Evolutionary conservation across 2,888 invertebrate species (phyloP).

Genomic region (Choristoneura rosaceana): DNA sequence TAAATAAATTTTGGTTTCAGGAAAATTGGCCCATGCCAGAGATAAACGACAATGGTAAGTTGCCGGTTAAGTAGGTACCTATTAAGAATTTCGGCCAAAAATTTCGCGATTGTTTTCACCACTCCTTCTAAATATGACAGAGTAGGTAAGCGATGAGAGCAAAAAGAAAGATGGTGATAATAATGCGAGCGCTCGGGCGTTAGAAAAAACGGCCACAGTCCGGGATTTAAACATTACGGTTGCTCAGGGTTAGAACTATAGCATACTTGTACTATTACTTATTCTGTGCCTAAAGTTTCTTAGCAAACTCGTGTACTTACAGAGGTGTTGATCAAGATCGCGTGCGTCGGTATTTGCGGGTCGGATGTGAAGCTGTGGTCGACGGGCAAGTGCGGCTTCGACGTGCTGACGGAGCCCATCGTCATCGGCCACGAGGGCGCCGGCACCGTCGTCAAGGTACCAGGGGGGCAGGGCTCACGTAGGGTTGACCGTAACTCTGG

Average conservation of each 20-base stretch:
- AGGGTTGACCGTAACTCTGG: background rate
- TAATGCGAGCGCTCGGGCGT: no score
- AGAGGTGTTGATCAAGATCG: slow-evolving; percentile 95
- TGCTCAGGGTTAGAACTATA: no score
- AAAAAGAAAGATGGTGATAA: no score
- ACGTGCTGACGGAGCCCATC: slow-evolving; percentile 92
- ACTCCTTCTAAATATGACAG: no score
- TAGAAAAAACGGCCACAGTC: no score
- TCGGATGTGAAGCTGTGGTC: slow-evolving; percentile 95
- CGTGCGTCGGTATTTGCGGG: slow-evolving; percentile 97
- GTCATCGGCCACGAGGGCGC: slow-evolving; percentile 97
- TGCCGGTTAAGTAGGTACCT: background rate
- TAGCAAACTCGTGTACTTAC: slow-evolving; percentile 44
- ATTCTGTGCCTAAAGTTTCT: no score
- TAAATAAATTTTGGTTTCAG: slow-evolving; percentile 77
- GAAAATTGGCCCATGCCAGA: slow-evolving; percentile 91
- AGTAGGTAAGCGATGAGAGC: no score
- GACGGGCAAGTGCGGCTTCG: slow-evolving; percentile 93
- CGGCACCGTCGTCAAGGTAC: slow-evolving; percentile 87
- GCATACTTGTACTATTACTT: no score
- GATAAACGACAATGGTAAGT: slow-evolving; percentile 90
- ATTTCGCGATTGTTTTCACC: no score
- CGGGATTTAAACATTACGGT: no score
- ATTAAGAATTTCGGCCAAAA: no score
- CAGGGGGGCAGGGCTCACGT: background rate